phyloP scores from a whole-genome alignment of 2,113 vertebrate species.

The Heterochromis multidens region DNA sequence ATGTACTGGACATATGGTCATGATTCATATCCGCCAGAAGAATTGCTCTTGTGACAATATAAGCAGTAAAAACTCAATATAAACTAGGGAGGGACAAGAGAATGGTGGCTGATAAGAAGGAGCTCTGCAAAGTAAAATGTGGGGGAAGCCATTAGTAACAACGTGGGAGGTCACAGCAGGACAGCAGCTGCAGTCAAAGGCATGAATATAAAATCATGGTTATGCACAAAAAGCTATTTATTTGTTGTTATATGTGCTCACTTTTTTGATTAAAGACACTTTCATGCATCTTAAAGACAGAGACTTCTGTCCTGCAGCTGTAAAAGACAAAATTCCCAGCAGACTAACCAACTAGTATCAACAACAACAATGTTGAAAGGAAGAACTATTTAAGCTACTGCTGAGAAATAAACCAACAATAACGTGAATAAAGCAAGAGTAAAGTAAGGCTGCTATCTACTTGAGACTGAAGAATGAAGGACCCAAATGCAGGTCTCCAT shows the following conservation, averaged over 20 bases:
- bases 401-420: background rate
- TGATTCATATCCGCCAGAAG: constrained; percentile 54
- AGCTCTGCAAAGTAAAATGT: background rate
- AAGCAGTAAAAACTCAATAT: background rate
- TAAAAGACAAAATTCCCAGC: background rate
- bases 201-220: background rate
- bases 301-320: background rate
- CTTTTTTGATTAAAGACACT: background rate
- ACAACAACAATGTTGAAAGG: background rate
- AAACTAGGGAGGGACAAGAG: background rate
- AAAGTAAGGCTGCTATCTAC: background rate
- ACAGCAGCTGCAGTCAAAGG: background rate
- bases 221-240: background rate
- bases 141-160: background rate
- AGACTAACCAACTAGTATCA: background rate
- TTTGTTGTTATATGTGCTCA: background rate
- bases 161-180: background rate
- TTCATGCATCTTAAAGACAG: background rate
- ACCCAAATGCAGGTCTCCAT: background rate
- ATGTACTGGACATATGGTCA: constrained; percentile 57
- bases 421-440: background rate
- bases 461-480: background rate
- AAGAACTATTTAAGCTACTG: background rate
- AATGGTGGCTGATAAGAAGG: background rate
- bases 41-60: constrained; percentile 15